Conservation (phyloP, 1,140 invertebrate species). For the Gryllus bimaculatus region DNA sequence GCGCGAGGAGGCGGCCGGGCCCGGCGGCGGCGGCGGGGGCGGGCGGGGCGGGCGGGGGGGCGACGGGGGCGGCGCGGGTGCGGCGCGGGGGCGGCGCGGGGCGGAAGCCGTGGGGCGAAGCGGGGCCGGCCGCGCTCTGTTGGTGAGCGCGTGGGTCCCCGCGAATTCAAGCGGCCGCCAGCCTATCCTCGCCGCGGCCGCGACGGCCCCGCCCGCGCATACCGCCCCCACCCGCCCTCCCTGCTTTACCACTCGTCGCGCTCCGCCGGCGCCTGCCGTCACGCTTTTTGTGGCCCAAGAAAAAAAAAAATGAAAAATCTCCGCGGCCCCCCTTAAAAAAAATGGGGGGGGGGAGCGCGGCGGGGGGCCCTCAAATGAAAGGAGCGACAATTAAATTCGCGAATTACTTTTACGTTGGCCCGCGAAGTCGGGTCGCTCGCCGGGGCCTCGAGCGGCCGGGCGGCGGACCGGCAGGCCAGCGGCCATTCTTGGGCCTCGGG, state of each 20-base stretch:
- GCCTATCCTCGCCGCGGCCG: not conserved
- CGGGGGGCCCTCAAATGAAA: not conserved
- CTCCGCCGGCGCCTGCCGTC: not conserved
- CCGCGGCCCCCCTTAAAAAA: not conserved
- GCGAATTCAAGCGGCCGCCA: not conserved
- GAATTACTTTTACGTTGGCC: not conserved
- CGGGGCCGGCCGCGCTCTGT: not conserved
- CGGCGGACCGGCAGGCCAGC: too few species aligned
- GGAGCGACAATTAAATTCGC: not conserved
- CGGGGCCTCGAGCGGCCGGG: too few species aligned
- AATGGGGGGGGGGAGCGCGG: not conserved
- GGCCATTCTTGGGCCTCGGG: too few species aligned
- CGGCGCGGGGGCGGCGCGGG: too few species aligned
- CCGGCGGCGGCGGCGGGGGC: too few species aligned
- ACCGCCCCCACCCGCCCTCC: too few species aligned
- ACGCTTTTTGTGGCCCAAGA: not conserved
- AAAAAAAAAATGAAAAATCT: not conserved
- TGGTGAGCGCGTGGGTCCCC: not conserved
- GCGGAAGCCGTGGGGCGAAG: not conserved
- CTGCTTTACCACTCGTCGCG: not conserved
- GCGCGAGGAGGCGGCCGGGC: too few species aligned
- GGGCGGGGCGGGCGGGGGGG: too few species aligned
- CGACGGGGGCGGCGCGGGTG: too few species aligned
- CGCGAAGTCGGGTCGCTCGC: not conserved
- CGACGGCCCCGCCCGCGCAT: not conserved